Evolutionary conservation across 2,888 invertebrate genomes (phyloP), one percentile per base, ranked within the genome.

Genomic region (Cephus nigrinus): DNA sequence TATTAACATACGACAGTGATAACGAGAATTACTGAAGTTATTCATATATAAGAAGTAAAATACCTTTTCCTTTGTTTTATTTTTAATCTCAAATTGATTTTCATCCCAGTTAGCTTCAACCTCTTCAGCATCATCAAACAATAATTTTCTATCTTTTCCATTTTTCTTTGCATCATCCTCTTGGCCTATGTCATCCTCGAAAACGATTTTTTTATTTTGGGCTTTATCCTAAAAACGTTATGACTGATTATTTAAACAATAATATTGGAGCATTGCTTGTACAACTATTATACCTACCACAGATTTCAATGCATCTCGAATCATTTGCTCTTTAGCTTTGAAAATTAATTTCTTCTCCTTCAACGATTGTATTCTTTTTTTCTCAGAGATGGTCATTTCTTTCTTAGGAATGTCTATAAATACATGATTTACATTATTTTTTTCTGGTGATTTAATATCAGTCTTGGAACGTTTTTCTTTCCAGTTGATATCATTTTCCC

Each of bases 361-460:
- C 78, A 96, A 91, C 0, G 96, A 95, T 83, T 95, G 93, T 78
- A 94, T 90, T 79, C 96, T 93, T 89, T 95, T 96, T 79, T 93
- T 92, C 83, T 95, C 95, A 1, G 95, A 93, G 15, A 40, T 15
- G 15, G 40, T 15, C 40, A 40, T 40, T 40, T 40, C 40, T 15
- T 40, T 40, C 15, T 40, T 40, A 15, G 40, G 40, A 40, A 12
- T 4, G 40, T 40, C 40, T 40, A 40, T 40, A 40, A 40, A 40
- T 40, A 40, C 40, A 40, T 40, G 15, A 40, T 40, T 40, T 40
- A 40, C 40, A 40, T 40, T 40, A 15, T 40, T 40, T 15, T 40
- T 40, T 15, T 40, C 40, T 40, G 40, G 1, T 15, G 4, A 40
- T 40, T 40, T 40, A 40, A 40, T 40, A 40, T 40, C 40, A 40